Evolutionary conservation across 2,888 invertebrate species (phyloP).

Genomic region (Metellina segmentata): DNA sequence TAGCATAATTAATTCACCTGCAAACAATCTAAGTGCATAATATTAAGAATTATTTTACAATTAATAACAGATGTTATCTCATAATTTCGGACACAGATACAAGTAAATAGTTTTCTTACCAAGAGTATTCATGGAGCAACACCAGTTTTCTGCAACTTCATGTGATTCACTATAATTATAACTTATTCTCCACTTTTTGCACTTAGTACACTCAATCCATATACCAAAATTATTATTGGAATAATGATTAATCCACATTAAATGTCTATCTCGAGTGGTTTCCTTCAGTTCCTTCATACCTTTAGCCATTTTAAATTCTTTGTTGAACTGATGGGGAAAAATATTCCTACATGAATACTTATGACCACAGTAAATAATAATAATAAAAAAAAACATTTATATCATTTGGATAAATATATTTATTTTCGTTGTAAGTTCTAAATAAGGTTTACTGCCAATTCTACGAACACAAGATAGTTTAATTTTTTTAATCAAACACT

Average conservation of each 20-base stretch:
- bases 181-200: slow-evolving; percentile 58
- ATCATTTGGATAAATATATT: too few species aligned
- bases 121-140: slow-evolving; percentile 42
- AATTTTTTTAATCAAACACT: too few species aligned
- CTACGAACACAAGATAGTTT: too few species aligned
- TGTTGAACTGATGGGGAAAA: too few species aligned
- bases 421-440: too few species aligned
- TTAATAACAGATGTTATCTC: too few species aligned
- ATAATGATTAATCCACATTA: slow-evolving; percentile 49
- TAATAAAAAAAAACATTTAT: too few species aligned
- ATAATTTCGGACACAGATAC: background rate
- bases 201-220: slow-evolving; percentile 45
- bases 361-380: too few species aligned
- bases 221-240: slow-evolving; percentile 45
- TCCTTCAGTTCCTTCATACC: slow-evolving; percentile 22
- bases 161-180: slow-evolving; percentile 42
- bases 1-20: background rate
- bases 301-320: background rate
- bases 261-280: slow-evolving; percentile 52
- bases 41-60: background rate
- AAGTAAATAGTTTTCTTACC: background rate
- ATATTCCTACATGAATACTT: too few species aligned
- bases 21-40: background rate
- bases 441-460: too few species aligned
- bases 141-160: slow-evolving; percentile 51